phyloP scores from a whole-genome alignment of 2,888 invertebrate species.

The Thereva nobilitata region DNA sequence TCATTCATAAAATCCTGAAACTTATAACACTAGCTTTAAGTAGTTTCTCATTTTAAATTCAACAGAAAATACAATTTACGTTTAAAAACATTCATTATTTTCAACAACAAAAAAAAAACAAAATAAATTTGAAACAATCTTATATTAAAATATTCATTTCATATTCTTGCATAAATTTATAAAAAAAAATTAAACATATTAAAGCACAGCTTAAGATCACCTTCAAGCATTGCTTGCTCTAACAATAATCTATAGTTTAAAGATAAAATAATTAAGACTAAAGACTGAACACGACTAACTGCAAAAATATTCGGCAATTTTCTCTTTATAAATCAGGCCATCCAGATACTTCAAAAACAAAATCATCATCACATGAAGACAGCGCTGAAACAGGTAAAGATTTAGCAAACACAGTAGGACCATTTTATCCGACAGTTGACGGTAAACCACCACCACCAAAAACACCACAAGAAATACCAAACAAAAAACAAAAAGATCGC shows the following conservation, averaged over 20 bases:
- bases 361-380: background rate
- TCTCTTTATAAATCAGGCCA: constrained; percentile 27
- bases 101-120: too few species aligned
- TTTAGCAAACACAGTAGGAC: constrained; percentile 46
- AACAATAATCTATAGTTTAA: too few species aligned
- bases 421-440: constrained; percentile 57
- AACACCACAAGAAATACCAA: constrained; percentile 44
- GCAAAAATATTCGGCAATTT: background rate
- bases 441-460: constrained; percentile 55
- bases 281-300: too few species aligned
- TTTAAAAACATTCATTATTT: too few species aligned
- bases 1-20: too few species aligned
- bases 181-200: constrained; percentile 9
- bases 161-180: constrained; percentile 8
- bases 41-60: too few species aligned
- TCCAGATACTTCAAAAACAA: constrained; percentile 4
- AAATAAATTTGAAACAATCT: too few species aligned
- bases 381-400: constrained; percentile 44
- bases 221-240: too few species aligned
- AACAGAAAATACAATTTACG: too few species aligned
- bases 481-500: constrained; percentile 44
- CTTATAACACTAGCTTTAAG: too few species aligned
- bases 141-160: too few species aligned
- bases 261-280: too few species aligned
- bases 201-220: background rate